Conservation (phyloP, 2,113 vertebrate genomes). For the Chionodraco myersi region DNA sequence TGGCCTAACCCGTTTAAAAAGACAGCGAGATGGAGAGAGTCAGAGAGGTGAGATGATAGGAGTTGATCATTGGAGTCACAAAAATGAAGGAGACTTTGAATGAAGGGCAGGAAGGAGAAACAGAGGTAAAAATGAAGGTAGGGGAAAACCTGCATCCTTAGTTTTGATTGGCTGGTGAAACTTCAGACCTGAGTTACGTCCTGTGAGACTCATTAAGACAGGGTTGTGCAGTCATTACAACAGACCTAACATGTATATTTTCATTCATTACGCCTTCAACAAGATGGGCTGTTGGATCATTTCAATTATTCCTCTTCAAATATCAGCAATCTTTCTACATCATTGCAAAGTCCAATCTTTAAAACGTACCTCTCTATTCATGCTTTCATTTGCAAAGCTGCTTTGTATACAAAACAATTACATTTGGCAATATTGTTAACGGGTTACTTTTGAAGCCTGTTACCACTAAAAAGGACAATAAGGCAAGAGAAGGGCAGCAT, state of each 20-base stretch:
- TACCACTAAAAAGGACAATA: background rate
- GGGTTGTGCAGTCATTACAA: background rate
- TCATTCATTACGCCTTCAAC: background rate
- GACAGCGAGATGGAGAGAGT: constrained; percentile 5
- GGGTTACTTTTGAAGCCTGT: background rate
- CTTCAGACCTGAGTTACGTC: background rate
- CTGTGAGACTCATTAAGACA: background rate
- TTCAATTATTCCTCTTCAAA: background rate
- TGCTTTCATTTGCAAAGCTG: background rate
- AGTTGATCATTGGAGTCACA: background rate
- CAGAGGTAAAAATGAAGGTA: background rate
- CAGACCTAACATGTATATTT: background rate
- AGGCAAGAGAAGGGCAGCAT: background rate
- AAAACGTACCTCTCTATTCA: no score
- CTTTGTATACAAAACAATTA: background rate
- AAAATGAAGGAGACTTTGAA: background rate
- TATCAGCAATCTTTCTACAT: no score
- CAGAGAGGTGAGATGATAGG: background rate
- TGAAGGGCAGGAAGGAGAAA: background rate
- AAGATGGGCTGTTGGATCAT: background rate
- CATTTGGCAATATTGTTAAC: background rate
- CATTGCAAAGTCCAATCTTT: no score
- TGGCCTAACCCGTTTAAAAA: constrained; percentile 32
- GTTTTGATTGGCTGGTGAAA: background rate
- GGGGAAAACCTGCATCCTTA: background rate